phyloP scores from a whole-genome alignment of 37 sponge, comb jelly and placozoan genomes.

The Crambe crambe region DNA sequence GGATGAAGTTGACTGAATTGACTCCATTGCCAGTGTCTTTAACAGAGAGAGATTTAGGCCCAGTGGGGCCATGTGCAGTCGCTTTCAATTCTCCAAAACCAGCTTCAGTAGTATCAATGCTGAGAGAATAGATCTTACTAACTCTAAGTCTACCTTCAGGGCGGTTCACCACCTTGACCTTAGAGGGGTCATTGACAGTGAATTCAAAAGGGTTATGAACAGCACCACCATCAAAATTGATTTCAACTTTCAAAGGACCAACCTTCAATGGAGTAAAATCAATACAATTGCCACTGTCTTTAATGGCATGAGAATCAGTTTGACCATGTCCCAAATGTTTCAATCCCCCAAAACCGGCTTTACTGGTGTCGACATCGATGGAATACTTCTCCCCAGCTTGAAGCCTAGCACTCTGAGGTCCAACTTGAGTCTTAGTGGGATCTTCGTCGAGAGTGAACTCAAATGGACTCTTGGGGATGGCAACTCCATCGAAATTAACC shows the following conservation, averaged over 20 bases:
- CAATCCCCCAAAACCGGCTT: constrained; percentile 62
- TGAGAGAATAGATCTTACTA: constrained; percentile 41
- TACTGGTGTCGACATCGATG: constrained; percentile 45
- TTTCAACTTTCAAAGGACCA: constrained; percentile 35
- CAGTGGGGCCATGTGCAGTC: constrained; percentile 27
- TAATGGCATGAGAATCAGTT: constrained; percentile 36
- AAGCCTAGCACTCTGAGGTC: constrained; percentile 32
- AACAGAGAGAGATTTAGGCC: constrained; percentile 41
- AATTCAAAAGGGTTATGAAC: constrained; percentile 61
- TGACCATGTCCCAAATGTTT: constrained; percentile 44
- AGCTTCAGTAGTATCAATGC: constrained; percentile 45
- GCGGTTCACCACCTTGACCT: constrained; percentile 37
- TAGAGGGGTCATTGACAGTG: constrained; percentile 59
- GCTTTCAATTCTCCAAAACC: constrained; percentile 64
- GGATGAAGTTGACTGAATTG: constrained; percentile 61
- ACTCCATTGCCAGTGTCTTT: background rate
- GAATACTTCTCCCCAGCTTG: constrained; percentile 26
- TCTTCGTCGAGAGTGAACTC: constrained; percentile 56
- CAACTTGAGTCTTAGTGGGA: constrained; percentile 57
- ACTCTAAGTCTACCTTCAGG: constrained; percentile 61
- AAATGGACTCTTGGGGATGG: constrained; percentile 50
- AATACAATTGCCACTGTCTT: background rate
- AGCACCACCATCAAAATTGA: constrained; percentile 21
- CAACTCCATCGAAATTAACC: constrained; percentile 12
- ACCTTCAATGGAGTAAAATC: constrained; percentile 46